These are phyloP conservation scores for Onychomys torridus DNA, from an alignment of 2,797 vertebrate genomes.

Conservation along the genomic window DNA sequence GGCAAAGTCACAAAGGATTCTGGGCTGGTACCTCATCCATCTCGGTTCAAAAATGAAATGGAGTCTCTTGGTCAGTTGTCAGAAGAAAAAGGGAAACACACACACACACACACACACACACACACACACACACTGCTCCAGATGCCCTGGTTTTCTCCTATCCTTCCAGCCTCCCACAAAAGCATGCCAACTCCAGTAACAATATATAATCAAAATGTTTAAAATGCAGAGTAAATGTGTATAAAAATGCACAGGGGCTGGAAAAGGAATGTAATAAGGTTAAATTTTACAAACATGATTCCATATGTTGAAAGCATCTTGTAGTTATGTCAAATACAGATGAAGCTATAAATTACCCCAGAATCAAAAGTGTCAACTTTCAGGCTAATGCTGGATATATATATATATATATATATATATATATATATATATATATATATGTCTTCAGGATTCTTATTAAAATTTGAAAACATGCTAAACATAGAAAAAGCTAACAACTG, in stretches of 20 bases:
- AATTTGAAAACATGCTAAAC: constrained; percentile 88
- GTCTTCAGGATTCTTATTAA: constrained; percentile 86
- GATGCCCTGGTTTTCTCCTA: constrained; percentile 30
- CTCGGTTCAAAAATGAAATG: constrained; percentile 76
- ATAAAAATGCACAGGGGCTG: constrained; percentile 81
- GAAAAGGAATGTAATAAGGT: constrained; percentile 86
- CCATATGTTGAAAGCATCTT: constrained; percentile 86
- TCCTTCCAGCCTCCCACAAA: constrained; percentile 47
- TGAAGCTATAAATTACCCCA: constrained; percentile 84
- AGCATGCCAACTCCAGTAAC: constrained; percentile 79
- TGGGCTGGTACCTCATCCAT: constrained; percentile 82
- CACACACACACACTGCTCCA: not conserved
- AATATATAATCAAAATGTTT: constrained; percentile 81
- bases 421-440: constrained; percentile 75
- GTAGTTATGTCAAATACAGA: constrained; percentile 84
- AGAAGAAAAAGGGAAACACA: not conserved
- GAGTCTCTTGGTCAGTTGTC: constrained; percentile 75
- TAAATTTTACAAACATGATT: constrained; percentile 85
- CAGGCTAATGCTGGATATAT: constrained; percentile 80
- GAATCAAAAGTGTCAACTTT: constrained; percentile 85
- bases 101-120: too few relatives aligned
- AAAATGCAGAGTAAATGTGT: constrained; percentile 84
- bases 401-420: constrained; percentile 77
- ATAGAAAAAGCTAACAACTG: constrained; percentile 86
- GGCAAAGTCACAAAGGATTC: constrained; percentile 79